Base-by-base conservation (phyloP, 2,888 invertebrate genomes). In the Lepidonotus clava region DNA sequence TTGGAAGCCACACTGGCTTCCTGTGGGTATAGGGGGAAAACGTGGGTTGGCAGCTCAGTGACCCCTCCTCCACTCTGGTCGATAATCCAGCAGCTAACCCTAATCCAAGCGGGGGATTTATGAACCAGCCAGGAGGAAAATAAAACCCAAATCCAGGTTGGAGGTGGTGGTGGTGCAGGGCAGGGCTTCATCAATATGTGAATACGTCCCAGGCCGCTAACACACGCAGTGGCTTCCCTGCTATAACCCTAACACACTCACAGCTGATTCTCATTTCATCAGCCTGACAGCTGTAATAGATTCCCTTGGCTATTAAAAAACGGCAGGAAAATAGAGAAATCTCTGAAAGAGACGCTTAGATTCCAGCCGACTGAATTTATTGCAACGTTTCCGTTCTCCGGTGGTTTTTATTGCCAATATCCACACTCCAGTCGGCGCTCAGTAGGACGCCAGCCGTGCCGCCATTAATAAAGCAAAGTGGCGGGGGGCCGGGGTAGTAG, bases 351-450 rank as follows among this genome's bases (percentile, higher is more conserved):
- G 66, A 34, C 32, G 66, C 32, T 34, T 66, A 66, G 66, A 66
- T 66, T 66, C 21, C 24, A 66, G 32, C 32, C 11, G 66, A 66
- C 32, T 71, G 38, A 38, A 71, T 71, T 71, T 71, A 71, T 71
- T 71, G 71, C 36, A 34, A 34, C 21, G 36, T 34, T 71, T 71
- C 71, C 71, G 71, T 71, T 71, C 38, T 8, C 36, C 71, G 36
- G 71, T 11, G 21, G 38, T 71, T 56, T 56, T 71, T 71, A 71
- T 71, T 71, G 71, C 36, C 71, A 71, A 71, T 71, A 34, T 71
- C 71, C 71, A 71, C 71, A 71, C 71, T 18, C 71, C 36, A 71
- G 36, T 71, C 38, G 71, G 71, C n/a, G 46, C 8, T 18, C 18
- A 38, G 71, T 5, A 24, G 71, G 71, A 71, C 34, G 71, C 71